phyloP scores from a whole-genome alignment of 1,140 invertebrate species.

The Aphaenogaster rudis region DNA sequence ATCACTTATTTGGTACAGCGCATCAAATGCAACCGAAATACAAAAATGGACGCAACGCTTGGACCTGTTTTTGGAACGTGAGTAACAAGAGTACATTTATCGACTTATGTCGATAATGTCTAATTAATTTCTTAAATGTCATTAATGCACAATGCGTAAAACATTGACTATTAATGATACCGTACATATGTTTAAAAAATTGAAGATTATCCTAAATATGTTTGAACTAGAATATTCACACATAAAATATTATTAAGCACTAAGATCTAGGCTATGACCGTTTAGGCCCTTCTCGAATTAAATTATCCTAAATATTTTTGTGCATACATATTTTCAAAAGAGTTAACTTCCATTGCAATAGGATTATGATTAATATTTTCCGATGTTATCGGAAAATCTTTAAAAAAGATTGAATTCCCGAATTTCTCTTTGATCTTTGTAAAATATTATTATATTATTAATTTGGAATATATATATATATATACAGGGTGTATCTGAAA shows the following conservation, averaged over 20 bases:
- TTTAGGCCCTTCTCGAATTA: no score
- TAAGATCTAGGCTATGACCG: no score
- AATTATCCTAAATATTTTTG: neutral
- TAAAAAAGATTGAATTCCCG: neutral
- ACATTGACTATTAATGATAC: neutral
- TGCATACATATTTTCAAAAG: neutral
- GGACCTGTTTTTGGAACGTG: constrained; percentile 91
- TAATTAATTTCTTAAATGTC: neutral
- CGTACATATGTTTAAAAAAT: neutral
- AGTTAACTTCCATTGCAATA: neutral
- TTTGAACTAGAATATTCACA: no score
- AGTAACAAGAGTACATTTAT: constrained; percentile 79
- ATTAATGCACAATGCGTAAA: neutral
- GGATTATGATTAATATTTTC: neutral
- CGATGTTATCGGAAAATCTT: neutral
- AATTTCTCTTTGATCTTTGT: neutral
- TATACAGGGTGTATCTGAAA: no score
- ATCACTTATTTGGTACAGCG: constrained; percentile 94
- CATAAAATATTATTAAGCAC: no score
- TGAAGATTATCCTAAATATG: no score
- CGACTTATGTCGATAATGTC: neutral
- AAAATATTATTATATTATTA: neutral
- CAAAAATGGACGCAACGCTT: constrained; percentile 90
- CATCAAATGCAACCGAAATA: constrained; percentile 89
- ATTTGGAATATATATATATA: neutral